Evolutionary conservation across 2,797 vertebrate genomes (phyloP), one percentile per base, ranked within the genome.

Genomic region (Rhinella marina): DNA sequence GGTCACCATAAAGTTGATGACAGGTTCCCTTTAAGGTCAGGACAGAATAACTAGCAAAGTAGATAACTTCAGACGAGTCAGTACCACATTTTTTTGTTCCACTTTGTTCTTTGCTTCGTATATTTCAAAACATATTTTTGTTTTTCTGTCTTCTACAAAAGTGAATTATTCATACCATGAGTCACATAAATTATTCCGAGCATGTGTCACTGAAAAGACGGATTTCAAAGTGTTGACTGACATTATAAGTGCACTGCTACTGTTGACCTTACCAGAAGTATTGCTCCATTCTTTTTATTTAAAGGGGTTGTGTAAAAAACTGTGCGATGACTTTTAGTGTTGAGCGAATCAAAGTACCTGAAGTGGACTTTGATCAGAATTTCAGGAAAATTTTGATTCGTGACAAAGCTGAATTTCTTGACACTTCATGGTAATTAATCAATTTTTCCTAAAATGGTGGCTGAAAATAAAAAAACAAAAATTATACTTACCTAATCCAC

Each of bases 91-190:
- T 12, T n/a, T 2, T 50, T 52, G 1, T 54, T 25, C 25, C 6
- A 77, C 75, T 25, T 77, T 48, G 70, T n/a, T 76, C 73, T n/a
- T 52, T 75, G 3, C 72, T 52, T 48, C 0, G 16, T 41, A 19
- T 17, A 32, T 48, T 73, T 25, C 12, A 76, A 76, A 21, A 52
- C 48, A 52, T 48, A 41, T 10, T 17, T 77, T 54, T 77, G 50
- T 52, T 77, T 50, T 76, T 52, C 48, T 12, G 19, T 73, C 50
- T 50, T 77, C 12, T 25, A 23, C 32, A 77, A 54, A 77, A 54
- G 11, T 52, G 75, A 77, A 77, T 77, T 77, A 77, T 77, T 77
- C 75, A 77, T 77, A 23, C 75, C 25, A 12, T 77, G 75, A 77
- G 48, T 77, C 75, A 77, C n/a, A 54, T 77, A 77, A 77, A 54